A percentile compares a stretch with the other conserved stretches of the same genome.
Conservation (phyloP, 2,888 invertebrate species). For the Drosophila parthenogenetica region DNA sequence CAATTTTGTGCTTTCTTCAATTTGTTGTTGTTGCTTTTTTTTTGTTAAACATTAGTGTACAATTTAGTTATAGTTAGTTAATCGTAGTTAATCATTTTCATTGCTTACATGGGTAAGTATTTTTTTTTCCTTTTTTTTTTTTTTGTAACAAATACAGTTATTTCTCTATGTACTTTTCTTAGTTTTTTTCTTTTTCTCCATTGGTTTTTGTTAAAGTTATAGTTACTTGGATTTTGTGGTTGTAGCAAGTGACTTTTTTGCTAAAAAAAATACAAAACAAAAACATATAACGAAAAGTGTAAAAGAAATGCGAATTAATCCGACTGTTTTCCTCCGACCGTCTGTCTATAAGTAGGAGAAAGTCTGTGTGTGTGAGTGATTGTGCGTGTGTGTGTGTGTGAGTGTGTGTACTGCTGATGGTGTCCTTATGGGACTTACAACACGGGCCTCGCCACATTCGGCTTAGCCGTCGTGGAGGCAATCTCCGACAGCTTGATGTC, state of each 20-base stretch:
- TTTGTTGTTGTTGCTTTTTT: conserved; percentile 14
- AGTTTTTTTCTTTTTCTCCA: too few relatives aligned
- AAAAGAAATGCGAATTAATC: conserved; percentile 66
- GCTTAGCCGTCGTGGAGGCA: conserved; percentile 94
- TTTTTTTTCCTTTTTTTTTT: too few relatives aligned
- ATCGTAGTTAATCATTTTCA: conserved; percentile 21
- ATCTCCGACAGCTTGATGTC: conserved; percentile 95
- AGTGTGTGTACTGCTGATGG: conserved; percentile 13
- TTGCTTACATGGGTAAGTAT: conserved; percentile 22
- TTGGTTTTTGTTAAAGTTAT: conserved; percentile 25
- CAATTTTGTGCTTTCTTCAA: conserved; percentile 20
- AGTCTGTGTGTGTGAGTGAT: conserved; percentile 6
- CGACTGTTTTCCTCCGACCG: conserved; percentile 55
- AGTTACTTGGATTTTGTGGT: conserved; percentile 36
- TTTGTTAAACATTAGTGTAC: conserved; percentile 63
- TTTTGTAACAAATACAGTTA: conserved; percentile 16
- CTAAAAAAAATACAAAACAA: conserved; percentile 25
- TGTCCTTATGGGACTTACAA: conserved; percentile 79
- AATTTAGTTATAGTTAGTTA: conserved; percentile 62
- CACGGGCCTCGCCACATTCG: conserved; percentile 86
- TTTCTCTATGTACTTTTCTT: conserved; percentile 2
- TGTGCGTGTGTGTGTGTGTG: conserved; percentile 6
- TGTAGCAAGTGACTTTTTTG: conserved; percentile 17
- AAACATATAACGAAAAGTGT: conserved; percentile 16
- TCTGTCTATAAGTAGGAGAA: conserved; percentile 17